Conservation (phyloP, 2,113 vertebrate species). For the Misgurnus mizolepis region DNA sequence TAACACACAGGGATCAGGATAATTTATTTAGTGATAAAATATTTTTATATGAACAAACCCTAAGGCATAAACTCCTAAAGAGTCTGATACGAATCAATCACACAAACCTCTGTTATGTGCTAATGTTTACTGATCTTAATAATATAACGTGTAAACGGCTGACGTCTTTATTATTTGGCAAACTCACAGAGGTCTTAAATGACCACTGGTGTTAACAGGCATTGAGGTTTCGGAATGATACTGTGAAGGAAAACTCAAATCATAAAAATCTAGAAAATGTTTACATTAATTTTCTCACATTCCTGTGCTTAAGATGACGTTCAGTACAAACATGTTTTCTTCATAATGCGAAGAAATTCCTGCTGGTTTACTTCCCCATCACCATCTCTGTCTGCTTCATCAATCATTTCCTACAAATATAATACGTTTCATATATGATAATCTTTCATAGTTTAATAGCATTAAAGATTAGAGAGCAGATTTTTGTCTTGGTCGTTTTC, state of each 20-base stretch:
- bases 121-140: not conserved
- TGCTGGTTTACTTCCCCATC: slow-evolving; percentile 92
- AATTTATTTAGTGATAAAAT: not conserved
- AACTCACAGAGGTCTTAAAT: not conserved
- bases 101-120: not conserved
- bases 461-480: not conserved
- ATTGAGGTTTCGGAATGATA: slow-evolving; percentile 13
- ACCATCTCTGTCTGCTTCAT: slow-evolving; percentile 90
- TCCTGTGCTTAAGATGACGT: not conserved
- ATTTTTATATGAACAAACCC: not conserved
- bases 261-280: not conserved
- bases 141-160: slow-evolving; percentile 10
- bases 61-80: not conserved
- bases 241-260: not conserved
- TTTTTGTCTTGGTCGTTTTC: not conserved
- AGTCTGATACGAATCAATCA: too few relatives aligned
- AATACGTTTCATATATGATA: too few relatives aligned
- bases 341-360: slow-evolving; percentile 94
- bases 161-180: slow-evolving; percentile 15
- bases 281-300: not conserved
- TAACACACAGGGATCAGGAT: not conserved
- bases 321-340: slow-evolving; percentile 92
- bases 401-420: slow-evolving; percentile 87
- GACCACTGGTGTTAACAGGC: not conserved
- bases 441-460: too few relatives aligned